Evolutionary conservation across 1,140 invertebrate species (phyloP).

Genomic region (Lucilia sericata): DNA sequence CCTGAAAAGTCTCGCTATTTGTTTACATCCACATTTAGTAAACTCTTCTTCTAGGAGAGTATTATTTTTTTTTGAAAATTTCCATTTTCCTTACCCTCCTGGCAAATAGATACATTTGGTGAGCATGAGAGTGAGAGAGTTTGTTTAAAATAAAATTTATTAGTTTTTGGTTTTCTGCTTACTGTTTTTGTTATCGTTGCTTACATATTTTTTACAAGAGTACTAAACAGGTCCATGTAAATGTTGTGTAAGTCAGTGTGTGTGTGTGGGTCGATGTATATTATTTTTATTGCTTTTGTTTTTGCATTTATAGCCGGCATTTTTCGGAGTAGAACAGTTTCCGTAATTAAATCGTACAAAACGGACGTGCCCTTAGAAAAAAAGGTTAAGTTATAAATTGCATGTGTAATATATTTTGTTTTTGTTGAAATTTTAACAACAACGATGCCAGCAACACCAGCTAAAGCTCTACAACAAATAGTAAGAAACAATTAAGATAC

Average conservation of each 20-base stretch:
- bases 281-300: slow-evolving; percentile 28
- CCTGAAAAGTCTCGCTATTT: background rate
- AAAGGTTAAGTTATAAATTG: slow-evolving; percentile 24
- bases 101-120: background rate
- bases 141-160: background rate
- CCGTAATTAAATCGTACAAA: slow-evolving; percentile 44
- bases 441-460: background rate
- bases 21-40: background rate
- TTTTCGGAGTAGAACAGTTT: slow-evolving; percentile 41
- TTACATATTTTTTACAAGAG: background rate
- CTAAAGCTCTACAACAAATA: background rate
- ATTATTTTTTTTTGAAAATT: background rate
- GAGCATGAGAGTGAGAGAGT: background rate
- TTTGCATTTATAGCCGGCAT: slow-evolving; percentile 33
- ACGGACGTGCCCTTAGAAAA: slow-evolving; percentile 30
- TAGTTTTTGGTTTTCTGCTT: background rate
- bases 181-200: background rate
- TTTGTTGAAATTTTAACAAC: background rate
- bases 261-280: background rate
- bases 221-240: background rate
- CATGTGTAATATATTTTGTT: slow-evolving; percentile 26
- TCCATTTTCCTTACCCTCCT: too few species aligned
- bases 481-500: background rate
- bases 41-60: background rate
- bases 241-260: background rate